These are phyloP conservation scores for Sorex maritimensis DNA, from an alignment of 2,797 vertebrate genomes.

Conservation along the genomic window DNA sequence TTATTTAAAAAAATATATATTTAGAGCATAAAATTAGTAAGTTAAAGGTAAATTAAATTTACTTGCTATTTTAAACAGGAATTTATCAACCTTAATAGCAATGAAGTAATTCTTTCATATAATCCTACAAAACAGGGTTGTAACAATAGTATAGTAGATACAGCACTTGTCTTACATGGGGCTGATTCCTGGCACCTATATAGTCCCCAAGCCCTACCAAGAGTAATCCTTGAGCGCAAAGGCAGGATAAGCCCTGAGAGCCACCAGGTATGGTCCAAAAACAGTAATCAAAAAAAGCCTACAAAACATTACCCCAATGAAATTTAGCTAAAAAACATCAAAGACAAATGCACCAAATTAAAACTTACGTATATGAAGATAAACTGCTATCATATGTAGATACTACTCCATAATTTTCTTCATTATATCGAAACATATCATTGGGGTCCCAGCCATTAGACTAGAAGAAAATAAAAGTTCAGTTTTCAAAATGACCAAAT, in stretches of 20 bases:
- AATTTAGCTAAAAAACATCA: conserved; percentile 10
- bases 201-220: no score
- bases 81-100: conserved; percentile 41
- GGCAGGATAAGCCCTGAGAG: no score
- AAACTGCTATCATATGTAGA: conserved; percentile 99
- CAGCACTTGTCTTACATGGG: no score
- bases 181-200: no score
- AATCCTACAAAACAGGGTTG: conserved; percentile 45
- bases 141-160: no score
- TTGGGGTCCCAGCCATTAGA: conserved; percentile 99
- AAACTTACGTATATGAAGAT: conserved; percentile 98
- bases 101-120: conserved; percentile 33
- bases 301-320: no score
- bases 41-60: conserved; percentile 1
- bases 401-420: conserved; percentile 98
- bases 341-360: conserved; percentile 66
- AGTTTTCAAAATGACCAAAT: conserved; percentile 88
- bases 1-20: conserved; percentile 63
- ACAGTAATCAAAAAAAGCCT: no score
- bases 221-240: no score
- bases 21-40: conserved; percentile 31
- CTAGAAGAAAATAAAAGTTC: conserved; percentile 90
- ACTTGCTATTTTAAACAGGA: conserved; percentile 49
- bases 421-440: conserved; percentile 99
- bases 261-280: no score